A percentile compares a stretch with the other conserved stretches of the same genome.
These are phyloP conservation scores for Drosophila cognata DNA, from an alignment of 2,888 invertebrate species.

Conservation along the genomic window DNA sequence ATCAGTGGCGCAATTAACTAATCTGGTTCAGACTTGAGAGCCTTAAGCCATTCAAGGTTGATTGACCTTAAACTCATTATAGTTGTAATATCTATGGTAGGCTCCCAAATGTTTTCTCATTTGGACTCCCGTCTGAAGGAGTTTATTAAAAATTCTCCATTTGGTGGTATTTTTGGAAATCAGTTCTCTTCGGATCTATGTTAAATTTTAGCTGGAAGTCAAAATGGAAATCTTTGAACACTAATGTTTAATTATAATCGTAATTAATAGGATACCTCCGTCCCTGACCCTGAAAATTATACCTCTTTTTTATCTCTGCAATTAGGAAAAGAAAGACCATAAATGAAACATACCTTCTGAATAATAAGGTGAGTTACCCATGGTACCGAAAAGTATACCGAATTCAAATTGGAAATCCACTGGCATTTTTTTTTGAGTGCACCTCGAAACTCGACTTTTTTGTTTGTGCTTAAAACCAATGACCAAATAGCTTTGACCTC, in stretches of 20 bases:
- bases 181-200: not conserved
- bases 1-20: not conserved
- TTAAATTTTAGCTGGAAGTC: not conserved
- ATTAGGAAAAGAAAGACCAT: too few relatives aligned
- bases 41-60: too few relatives aligned
- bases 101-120: too few relatives aligned
- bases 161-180: not conserved
- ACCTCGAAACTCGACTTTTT: not conserved
- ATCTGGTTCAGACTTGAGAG: not conserved
- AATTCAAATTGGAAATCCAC: too few relatives aligned
- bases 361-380: too few relatives aligned
- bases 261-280: not conserved
- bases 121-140: too few relatives aligned
- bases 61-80: too few relatives aligned
- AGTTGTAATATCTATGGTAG: too few relatives aligned
- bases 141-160: too few relatives aligned
- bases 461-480: not conserved
- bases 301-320: not conserved
- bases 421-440: not conserved
- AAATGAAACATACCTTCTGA: too few relatives aligned
- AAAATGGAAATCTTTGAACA: not conserved
- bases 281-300: not conserved
- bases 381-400: too few relatives aligned
- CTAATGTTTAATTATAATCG: too few relatives aligned
- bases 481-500: slow-evolving; percentile 1